Conservation (phyloP, 2,888 invertebrate genomes). For the Acronicta leporina region DNA sequence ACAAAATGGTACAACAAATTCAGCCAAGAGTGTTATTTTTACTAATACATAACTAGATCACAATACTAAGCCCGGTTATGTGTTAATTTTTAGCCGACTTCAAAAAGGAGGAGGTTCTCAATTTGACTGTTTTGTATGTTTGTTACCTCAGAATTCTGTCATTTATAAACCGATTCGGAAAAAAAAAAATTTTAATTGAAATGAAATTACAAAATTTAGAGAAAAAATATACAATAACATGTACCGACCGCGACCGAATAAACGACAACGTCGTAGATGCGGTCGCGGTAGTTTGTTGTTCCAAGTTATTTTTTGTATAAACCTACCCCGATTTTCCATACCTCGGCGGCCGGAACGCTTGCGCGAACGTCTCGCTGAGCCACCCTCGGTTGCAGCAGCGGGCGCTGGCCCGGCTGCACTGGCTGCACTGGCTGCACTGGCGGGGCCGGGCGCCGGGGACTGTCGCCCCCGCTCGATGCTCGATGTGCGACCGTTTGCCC, state of each 20-base stretch:
- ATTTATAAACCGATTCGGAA: no score
- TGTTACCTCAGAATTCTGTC: no score
- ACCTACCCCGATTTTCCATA: constrained; percentile 33
- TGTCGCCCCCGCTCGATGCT: constrained; percentile 77
- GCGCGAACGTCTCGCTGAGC: constrained; percentile 56
- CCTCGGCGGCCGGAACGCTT: constrained; percentile 57
- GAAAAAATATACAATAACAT: no score
- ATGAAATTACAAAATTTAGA: no score
- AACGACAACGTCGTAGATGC: no score
- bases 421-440: constrained; percentile 44
- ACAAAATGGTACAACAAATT: constrained; percentile 3
- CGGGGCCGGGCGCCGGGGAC: constrained; percentile 66
- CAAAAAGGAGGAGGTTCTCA: no score
- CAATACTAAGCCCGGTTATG: not conserved
- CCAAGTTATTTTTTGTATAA: not conserved
- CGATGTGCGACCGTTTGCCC: constrained; percentile 71
- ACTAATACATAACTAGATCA: not conserved
- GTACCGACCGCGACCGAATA: no score
- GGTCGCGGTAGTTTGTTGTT: no score
- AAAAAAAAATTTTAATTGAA: no score
- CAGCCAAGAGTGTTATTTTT: not conserved
- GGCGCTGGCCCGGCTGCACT: constrained; percentile 40
- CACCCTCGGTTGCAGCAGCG: constrained; percentile 48
- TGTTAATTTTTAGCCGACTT: no score
- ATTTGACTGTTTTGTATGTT: no score